Conservation (phyloP, 2,888 invertebrate genomes). For the Sympetrum striolatum region DNA sequence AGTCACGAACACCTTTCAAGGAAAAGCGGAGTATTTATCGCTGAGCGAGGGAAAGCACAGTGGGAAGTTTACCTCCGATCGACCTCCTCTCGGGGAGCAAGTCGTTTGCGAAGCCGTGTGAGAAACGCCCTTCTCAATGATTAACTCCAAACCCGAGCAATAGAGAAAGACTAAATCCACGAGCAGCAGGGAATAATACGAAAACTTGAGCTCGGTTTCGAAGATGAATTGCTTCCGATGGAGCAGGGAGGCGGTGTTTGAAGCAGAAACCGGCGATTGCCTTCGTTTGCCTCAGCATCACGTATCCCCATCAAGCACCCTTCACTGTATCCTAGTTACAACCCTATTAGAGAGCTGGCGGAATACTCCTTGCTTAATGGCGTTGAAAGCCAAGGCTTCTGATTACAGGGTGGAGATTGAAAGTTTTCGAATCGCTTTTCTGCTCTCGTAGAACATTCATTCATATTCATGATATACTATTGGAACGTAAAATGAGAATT, state of each 20-base stretch:
- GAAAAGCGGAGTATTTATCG: too few species aligned
- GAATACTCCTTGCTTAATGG: too few species aligned
- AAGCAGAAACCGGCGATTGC: not conserved
- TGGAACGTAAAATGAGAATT: too few species aligned
- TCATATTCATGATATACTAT: too few species aligned
- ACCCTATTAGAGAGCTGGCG: too few species aligned
- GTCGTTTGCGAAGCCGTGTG: not conserved
- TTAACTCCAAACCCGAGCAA: not conserved
- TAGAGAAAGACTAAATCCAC: not conserved
- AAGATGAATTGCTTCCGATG: not conserved
- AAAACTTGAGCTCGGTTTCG: not conserved
- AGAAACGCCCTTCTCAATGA: not conserved
- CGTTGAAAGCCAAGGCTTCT: too few species aligned
- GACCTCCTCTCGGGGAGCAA: not conserved
- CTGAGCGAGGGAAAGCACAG: too few species aligned
- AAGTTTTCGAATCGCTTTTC: too few species aligned
- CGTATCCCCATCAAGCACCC: not conserved
- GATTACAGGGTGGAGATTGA: too few species aligned
- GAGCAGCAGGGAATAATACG: not conserved
- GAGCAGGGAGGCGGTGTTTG: not conserved
- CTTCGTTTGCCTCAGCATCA: not conserved
- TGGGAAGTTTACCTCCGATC: not conserved
- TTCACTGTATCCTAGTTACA: too few species aligned
- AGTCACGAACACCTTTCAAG: too few species aligned
- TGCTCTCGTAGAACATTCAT: too few species aligned